Conservation (phyloP, 2,888 invertebrate species). For the Polydesmus complanatus region DNA sequence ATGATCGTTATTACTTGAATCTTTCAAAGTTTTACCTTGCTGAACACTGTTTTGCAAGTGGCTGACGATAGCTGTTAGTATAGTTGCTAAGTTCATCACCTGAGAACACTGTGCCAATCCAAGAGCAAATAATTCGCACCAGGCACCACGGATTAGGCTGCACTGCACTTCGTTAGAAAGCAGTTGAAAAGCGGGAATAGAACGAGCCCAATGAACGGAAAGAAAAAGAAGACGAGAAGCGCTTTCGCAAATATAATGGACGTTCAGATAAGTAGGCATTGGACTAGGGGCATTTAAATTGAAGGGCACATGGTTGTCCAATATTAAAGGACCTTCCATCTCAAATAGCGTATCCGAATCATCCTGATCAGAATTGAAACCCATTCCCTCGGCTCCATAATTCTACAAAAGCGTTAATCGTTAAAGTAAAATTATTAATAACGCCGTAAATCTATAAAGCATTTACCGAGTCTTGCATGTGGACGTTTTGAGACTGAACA, state of each 20-base stretch:
- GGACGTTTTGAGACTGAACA: slow-evolving; percentile 21
- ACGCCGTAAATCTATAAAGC: too few relatives aligned
- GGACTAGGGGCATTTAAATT: slow-evolving; percentile 59
- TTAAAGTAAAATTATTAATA: too few relatives aligned
- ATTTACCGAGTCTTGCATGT: slow-evolving; percentile 14
- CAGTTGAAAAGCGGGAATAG: slow-evolving; percentile 64
- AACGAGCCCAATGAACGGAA: slow-evolving; percentile 76
- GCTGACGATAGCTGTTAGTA: slow-evolving; percentile 65
- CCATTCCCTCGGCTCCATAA: slow-evolving; percentile 5
- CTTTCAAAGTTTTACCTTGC: slow-evolving; percentile 36
- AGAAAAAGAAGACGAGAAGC: slow-evolving; percentile 82
- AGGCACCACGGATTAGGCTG: slow-evolving; percentile 66
- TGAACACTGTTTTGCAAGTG: slow-evolving; percentile 61
- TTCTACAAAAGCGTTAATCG: neutral
- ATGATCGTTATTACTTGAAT: neutral
- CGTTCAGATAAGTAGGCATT: slow-evolving; percentile 75
- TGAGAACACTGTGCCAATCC: slow-evolving; percentile 77
- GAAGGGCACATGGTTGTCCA: slow-evolving; percentile 55
- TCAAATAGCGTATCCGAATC: slow-evolving; percentile 13
- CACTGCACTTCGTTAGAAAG: slow-evolving; percentile 73
- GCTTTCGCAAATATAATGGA: slow-evolving; percentile 90
- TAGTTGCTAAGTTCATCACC: slow-evolving; percentile 59
- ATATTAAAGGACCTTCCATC: slow-evolving; percentile 45
- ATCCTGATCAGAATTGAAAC: slow-evolving; percentile 8
- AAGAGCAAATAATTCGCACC: slow-evolving; percentile 83